Base-by-base conservation (phyloP, 2,113 vertebrate species). In the Orthonyx spaldingii region DNA sequence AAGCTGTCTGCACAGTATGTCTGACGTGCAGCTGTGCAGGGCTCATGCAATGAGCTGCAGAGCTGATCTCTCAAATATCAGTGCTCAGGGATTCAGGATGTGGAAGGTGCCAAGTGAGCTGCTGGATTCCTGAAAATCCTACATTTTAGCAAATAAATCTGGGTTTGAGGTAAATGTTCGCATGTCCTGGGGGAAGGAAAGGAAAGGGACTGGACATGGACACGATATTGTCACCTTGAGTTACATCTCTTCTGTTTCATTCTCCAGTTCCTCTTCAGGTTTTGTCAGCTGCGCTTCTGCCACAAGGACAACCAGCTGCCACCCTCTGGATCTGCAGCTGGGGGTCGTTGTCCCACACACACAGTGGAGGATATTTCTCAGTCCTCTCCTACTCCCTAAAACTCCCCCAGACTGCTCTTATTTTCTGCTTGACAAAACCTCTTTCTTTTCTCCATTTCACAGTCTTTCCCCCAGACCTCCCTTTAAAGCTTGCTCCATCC, bases 401-500 rank as follows among this genome's bases (percentile, higher is more conserved):
- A 33, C 4, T 82, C 21, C 37, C 74, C 18, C 39, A 75, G 11
- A 27, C 9, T 26, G 1, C 1, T 41, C 18, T 55, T 42, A 14
- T n/a, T 46, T 82, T 55, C 52, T 66, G 30, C 23, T 55, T 71
- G 13, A 41, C 35, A 63, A 15, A 50, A 72, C 24, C 22, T 47
- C 17, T 39, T 13, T 35, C 13, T 19, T 80, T 86, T 52, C 22
- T 70, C 24, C 32, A 30, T 44, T 33, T 17, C 19, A 37, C 3
- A 61, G 8, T 8, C 28, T 53, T 70, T 57, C 49, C 22, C 6
- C 0, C 1, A 69, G 4, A 4, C 1, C 13, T 69, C 15, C 18
- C 20, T 59, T 12, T 32, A 47, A 41, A 30, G 6, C 7, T 44
- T 23, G 10, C 6, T 74, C 32, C 39, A 22, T 28, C 68, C 13